These are phyloP conservation scores for Mesoclemmys tuberculata DNA, from an alignment of 2,113 vertebrate species.

Conservation along the genomic window DNA sequence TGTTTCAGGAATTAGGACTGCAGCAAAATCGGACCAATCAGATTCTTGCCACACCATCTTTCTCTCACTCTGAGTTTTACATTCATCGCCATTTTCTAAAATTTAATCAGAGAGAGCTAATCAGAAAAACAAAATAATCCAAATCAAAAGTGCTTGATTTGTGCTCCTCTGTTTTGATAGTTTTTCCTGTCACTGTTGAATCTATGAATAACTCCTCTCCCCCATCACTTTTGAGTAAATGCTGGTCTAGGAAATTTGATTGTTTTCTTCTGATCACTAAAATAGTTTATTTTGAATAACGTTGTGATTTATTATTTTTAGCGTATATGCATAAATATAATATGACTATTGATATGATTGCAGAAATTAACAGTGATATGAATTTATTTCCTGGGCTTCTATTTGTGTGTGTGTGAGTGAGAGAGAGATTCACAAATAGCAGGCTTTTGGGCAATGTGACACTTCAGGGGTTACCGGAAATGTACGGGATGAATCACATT, in stretches of 20 bases:
- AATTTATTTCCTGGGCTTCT: too few relatives aligned
- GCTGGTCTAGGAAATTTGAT: background rate
- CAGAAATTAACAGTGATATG: background rate
- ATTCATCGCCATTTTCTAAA: constrained; percentile 67
- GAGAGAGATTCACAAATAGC: background rate
- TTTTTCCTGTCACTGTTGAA: background rate
- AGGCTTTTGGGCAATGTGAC: background rate
- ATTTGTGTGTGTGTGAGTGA: too few relatives aligned
- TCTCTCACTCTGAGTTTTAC: background rate
- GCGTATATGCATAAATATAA: accelerated
- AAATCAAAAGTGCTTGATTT: background rate
- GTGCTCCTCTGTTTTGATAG: background rate
- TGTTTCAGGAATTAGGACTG: background rate
- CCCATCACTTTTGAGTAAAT: background rate
- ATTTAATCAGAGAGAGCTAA: background rate
- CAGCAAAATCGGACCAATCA: constrained; percentile 72
- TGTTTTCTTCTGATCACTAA: background rate
- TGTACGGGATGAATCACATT: background rate
- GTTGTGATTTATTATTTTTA: background rate
- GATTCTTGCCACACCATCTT: constrained; percentile 46
- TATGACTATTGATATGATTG: background rate
- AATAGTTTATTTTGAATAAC: accelerated
- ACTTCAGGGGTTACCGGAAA: background rate
- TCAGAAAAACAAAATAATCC: background rate
- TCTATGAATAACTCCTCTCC: background rate